These are phyloP conservation scores for Maniola hyperantus DNA, from an alignment of 2,888 invertebrate species.

Conservation along the genomic window DNA sequence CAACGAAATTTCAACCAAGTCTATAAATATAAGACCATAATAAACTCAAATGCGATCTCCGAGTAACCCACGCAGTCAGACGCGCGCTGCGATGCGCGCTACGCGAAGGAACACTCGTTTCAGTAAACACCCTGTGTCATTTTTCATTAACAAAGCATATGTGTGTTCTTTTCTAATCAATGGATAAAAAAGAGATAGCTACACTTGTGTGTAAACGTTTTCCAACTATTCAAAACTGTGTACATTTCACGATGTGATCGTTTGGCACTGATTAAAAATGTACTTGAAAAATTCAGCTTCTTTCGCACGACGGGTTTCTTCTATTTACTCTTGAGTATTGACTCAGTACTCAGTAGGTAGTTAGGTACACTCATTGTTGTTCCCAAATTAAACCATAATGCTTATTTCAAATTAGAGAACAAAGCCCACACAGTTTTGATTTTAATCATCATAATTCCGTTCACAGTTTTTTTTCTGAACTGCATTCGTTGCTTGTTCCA, in stretches of 20 bases:
- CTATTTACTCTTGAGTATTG: conserved; percentile 29
- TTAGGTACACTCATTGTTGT: conserved; percentile 27
- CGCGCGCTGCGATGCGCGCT: conserved; percentile 58
- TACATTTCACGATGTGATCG: conserved; percentile 15
- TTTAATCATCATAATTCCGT: conserved; percentile 4
- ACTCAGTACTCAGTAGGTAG: no score
- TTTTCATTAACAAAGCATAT: conserved; percentile 30
- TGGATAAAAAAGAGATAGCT: conserved; percentile 33
- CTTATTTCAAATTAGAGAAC: not conserved
- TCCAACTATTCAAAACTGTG: conserved; percentile 26
- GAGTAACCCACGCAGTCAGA: conserved; percentile 56
- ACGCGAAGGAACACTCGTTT: conserved; percentile 37
- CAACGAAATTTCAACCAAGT: conserved; percentile 49
- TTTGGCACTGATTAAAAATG: conserved; percentile 33
- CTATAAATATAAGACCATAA: conserved; percentile 71
- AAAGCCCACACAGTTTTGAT: conserved; percentile 13
- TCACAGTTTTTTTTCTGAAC: conserved; percentile 3
- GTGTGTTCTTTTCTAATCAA: conserved; percentile 34
- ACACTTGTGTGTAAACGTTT: conserved; percentile 25
- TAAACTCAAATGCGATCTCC: conserved; percentile 44
- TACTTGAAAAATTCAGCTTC: conserved; percentile 20
- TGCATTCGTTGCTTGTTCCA: conserved; percentile 1
- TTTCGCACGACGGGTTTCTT: conserved; percentile 15
- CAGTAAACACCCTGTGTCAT: conserved; percentile 29
- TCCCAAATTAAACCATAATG: conserved; percentile 4